Conservation (phyloP, 2,888 invertebrate species). For the Azorinus chamasolen region DNA sequence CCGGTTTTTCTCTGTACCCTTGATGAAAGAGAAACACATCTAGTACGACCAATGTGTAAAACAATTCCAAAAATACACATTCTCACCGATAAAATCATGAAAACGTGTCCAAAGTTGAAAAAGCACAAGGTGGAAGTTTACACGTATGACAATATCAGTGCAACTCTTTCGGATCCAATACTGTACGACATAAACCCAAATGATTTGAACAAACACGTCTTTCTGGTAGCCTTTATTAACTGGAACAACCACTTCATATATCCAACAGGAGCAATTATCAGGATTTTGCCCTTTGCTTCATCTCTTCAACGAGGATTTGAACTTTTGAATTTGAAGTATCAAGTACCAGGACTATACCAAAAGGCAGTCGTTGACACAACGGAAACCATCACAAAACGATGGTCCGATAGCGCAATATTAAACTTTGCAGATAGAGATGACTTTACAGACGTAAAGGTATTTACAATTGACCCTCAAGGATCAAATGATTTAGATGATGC, state of each 20-base stretch:
- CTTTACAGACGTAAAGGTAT: slow-evolving; percentile 39
- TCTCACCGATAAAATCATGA: slow-evolving; percentile 21
- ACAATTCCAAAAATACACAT: slow-evolving; percentile 60
- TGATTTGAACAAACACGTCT: slow-evolving; percentile 22
- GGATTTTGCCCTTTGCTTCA: slow-evolving; percentile 15
- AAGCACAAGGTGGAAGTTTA: slow-evolving; percentile 57
- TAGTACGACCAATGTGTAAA: slow-evolving; percentile 65
- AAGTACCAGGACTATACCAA: slow-evolving; percentile 45
- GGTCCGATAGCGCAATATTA: neutral
- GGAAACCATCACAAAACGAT: neutral
- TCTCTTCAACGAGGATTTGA: slow-evolving; percentile 22
- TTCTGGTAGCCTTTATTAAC: slow-evolving; percentile 39
- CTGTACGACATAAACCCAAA: slow-evolving; percentile 19
- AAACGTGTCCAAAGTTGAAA: slow-evolving; percentile 5
- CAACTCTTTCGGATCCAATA: slow-evolving; percentile 7
- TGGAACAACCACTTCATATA: slow-evolving; percentile 40
- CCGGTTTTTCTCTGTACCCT: slow-evolving; percentile 69
- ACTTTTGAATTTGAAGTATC: slow-evolving; percentile 42
- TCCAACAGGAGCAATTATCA: slow-evolving; percentile 45
- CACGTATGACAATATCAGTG: slow-evolving; percentile 16
- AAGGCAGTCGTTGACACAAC: slow-evolving; percentile 18
- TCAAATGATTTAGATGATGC: slow-evolving; percentile 68
- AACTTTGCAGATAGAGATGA: slow-evolving; percentile 26
- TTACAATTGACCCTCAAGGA: slow-evolving; percentile 64
- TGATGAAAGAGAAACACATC: slow-evolving; percentile 57